Evolutionary conservation across 2,888 invertebrate species (phyloP).

Genomic region (Lasioglossum oenotherae): DNA sequence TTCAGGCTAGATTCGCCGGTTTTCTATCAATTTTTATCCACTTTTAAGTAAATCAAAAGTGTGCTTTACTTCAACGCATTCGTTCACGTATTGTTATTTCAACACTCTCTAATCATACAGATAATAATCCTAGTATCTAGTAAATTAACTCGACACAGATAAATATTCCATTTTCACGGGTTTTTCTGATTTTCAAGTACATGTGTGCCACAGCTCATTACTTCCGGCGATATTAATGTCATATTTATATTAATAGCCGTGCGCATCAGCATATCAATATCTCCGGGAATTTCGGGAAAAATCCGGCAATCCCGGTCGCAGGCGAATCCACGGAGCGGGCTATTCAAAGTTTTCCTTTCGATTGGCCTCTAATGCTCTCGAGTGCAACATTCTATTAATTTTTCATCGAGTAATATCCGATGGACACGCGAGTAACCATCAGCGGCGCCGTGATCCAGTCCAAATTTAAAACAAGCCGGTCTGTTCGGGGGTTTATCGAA

Average conservation of each 20-base stretch:
- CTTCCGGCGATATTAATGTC: neutral
- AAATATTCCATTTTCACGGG: neutral
- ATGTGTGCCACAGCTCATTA: neutral
- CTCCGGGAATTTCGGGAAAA: neutral
- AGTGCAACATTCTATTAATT: constrained; percentile 21
- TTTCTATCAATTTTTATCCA: neutral
- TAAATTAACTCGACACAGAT: neutral
- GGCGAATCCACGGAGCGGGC: neutral
- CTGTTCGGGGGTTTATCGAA: constrained; percentile 74
- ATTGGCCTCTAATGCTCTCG: constrained; percentile 15
- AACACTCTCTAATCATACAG: neutral
- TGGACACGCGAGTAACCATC: constrained; percentile 12
- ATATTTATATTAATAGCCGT: constrained; percentile 1
- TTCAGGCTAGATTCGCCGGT: neutral
- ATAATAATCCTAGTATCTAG: neutral
- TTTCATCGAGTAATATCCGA: constrained; percentile 39
- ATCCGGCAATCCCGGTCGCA: neutral
- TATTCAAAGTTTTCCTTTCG: constrained; percentile 21
- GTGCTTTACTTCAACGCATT: neutral
- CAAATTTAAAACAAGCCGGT: constrained; percentile 59
- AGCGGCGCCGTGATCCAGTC: constrained; percentile 32
- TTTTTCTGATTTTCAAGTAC: neutral
- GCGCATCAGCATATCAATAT: neutral
- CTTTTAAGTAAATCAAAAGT: neutral
- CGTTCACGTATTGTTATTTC: neutral